A percentile compares a stretch with the other conserved stretches of the same genome.
Evolutionary conservation across 2,888 invertebrate species (phyloP).

Genomic region (Agriopis marginaria): DNA sequence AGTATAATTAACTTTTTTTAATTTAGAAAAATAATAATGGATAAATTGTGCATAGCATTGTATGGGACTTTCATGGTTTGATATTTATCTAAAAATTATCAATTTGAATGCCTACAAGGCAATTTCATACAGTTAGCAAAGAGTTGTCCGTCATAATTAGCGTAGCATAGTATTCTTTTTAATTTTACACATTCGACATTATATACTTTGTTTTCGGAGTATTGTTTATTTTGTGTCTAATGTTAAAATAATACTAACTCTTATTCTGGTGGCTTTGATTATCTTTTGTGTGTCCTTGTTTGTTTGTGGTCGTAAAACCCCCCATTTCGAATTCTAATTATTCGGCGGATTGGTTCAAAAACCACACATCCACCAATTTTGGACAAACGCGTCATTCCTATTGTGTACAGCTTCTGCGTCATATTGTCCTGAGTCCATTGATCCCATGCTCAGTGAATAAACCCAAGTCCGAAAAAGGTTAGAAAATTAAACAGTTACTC

Average conservation of each 20-base stretch:
- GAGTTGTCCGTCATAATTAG: no score
- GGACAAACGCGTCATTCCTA: conserved; percentile 19
- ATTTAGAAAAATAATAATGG: no score
- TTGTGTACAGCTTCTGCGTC: conserved; percentile 27
- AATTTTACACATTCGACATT: no score
- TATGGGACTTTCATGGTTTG: no score
- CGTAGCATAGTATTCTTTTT: no score
- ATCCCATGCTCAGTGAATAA: conserved; percentile 7
- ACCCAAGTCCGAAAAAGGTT: neutral
- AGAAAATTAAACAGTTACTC: neutral
- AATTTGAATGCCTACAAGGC: no score
- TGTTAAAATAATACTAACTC: no score
- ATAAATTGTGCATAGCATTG: no score
- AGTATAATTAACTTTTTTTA: neutral
- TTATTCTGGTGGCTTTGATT: neutral
- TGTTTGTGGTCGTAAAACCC: conserved; percentile 4
- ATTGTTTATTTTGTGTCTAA: no score
- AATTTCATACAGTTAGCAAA: no score
- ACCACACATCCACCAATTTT: conserved; percentile 13
- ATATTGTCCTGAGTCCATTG: conserved; percentile 26
- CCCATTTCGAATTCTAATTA: neutral
- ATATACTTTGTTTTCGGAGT: neutral
- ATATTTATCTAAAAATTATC: no score
- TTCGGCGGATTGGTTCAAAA: conserved; percentile 13
- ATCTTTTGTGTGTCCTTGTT: neutral